These are phyloP conservation scores for Centropristis striata DNA, from an alignment of 2,113 vertebrate species.

Conservation along the genomic window DNA sequence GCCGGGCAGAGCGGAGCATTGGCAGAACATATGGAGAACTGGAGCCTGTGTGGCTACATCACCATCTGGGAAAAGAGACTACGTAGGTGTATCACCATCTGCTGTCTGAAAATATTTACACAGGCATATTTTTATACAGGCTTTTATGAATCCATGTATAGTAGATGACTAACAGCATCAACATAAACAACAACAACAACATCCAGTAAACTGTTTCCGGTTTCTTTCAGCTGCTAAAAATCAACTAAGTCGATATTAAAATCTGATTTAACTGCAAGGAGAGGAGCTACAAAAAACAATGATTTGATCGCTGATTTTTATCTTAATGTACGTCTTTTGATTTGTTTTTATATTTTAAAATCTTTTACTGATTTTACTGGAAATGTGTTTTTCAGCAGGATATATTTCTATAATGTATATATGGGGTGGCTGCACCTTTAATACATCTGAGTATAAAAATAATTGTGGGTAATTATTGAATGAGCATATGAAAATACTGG, in stretches of 20 bases:
- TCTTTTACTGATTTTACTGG: background rate
- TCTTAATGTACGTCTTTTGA: background rate
- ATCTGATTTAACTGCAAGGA: background rate
- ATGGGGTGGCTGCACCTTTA: no score
- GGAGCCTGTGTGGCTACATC: constrained; percentile 46
- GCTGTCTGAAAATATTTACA: constrained; percentile 73
- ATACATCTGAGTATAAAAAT: no score
- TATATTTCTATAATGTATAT: background rate
- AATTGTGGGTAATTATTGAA: no score
- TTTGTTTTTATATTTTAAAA: background rate
- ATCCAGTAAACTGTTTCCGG: background rate
- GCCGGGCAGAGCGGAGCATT: constrained; percentile 35
- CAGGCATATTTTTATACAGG: constrained; percentile 17
- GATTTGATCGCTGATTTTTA: background rate
- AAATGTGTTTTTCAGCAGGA: background rate
- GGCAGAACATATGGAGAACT: constrained; percentile 64
- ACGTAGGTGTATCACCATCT: constrained; percentile 80
- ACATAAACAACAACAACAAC: constrained; percentile 1
- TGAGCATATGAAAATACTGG: no score
- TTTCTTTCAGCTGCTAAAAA: background rate
- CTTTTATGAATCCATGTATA: constrained; percentile 20
- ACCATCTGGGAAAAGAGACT: constrained; percentile 71
- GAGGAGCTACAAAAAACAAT: no score
- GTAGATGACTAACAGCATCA: constrained; percentile 20
- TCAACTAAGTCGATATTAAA: background rate